Conservation (phyloP, 2,797 vertebrate genomes). For the Eupleurogrammus muticus region DNA sequence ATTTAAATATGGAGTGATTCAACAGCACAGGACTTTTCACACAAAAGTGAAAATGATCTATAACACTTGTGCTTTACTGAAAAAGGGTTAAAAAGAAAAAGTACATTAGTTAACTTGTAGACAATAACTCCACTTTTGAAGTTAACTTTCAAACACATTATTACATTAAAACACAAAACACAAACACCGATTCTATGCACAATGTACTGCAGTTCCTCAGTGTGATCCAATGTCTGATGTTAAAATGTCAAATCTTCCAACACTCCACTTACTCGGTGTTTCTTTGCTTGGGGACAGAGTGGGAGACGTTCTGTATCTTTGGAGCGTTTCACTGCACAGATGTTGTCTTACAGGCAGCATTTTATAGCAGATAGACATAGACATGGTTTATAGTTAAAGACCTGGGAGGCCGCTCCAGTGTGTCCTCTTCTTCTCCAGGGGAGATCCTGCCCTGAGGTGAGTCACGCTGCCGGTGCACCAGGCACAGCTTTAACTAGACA, state of each 20-base stretch:
- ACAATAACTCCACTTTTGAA: no score
- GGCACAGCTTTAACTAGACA: constrained; percentile 27
- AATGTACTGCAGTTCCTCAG: no score
- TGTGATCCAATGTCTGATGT: not conserved
- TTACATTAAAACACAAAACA: no score
- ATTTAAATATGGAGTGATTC: no score
- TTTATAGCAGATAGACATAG: constrained; percentile 40
- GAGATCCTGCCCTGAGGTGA: constrained; percentile 47
- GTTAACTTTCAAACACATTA: no score
- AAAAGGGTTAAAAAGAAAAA: no score
- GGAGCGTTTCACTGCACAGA: constrained; percentile 27
- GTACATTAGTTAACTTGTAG: no score
- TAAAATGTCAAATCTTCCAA: constrained; percentile 8
- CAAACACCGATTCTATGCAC: no score
- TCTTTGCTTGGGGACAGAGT: not conserved
- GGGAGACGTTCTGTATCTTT: not conserved
- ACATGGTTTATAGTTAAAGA: constrained; percentile 55
- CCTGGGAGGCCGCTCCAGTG: constrained; percentile 11
- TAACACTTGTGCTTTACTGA: no score
- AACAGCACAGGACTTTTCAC: no score
- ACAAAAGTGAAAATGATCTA: no score
- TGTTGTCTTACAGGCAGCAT: constrained; percentile 29
- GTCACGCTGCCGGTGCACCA: constrained; percentile 9
- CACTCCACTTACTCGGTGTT: not conserved
- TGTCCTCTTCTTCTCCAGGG: constrained; percentile 26